Evolutionary conservation across 2,113 vertebrate genomes (phyloP).

Genomic region (Pimephales promelas): DNA sequence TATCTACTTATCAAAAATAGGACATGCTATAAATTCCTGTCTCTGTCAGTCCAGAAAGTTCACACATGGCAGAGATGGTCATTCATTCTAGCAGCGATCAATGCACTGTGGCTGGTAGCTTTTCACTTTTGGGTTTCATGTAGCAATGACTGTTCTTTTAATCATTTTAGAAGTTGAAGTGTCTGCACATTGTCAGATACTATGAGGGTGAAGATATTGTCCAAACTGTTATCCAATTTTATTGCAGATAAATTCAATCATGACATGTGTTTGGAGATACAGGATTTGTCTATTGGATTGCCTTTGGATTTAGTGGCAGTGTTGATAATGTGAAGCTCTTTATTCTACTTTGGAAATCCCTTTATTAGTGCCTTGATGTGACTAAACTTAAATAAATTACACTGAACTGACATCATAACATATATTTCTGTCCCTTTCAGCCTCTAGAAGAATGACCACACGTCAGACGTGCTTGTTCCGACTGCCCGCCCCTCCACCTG

Average conservation of each 20-base stretch:
- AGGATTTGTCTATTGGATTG: background rate
- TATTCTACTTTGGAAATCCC: background rate
- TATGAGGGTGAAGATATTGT: background rate
- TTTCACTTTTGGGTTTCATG: background rate
- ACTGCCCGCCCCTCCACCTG: slow-evolving; percentile 12
- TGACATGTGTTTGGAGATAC: background rate
- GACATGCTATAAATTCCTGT: background rate
- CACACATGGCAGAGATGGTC: background rate
- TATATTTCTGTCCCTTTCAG: slow-evolving; percentile 47
- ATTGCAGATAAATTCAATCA: background rate
- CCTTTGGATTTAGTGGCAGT: background rate
- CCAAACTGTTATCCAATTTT: background rate
- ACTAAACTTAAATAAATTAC: background rate
- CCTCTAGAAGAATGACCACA: slow-evolving; percentile 56
- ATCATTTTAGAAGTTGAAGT: background rate
- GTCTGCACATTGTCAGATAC: background rate
- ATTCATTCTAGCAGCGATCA: background rate
- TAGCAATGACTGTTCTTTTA: background rate
- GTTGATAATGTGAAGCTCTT: background rate
- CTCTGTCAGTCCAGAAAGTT: background rate
- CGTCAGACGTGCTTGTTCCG: slow-evolving; percentile 70
- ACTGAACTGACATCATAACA: background rate
- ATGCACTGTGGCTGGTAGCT: background rate
- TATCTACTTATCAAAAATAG: background rate
- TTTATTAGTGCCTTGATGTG: too few relatives aligned